phyloP scores from a whole-genome alignment of 2,888 invertebrate genomes.

The Acanthosepion esculentum region DNA sequence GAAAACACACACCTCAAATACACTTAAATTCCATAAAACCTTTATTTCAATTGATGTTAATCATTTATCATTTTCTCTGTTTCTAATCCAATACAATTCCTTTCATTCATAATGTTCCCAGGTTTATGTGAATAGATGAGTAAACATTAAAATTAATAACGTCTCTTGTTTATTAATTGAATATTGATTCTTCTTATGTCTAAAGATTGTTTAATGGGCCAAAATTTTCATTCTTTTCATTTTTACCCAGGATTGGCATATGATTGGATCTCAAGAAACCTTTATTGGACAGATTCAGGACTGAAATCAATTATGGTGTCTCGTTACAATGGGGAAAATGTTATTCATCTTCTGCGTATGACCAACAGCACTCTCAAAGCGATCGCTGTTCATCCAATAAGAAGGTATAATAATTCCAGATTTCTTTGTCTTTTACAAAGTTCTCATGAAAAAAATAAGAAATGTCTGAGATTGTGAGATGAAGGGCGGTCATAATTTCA shows the following conservation, averaged over 20 bases:
- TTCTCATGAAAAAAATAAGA: neutral
- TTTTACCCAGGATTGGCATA: neutral
- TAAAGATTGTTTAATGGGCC: neutral
- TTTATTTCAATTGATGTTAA: too few species aligned
- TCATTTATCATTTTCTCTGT: too few species aligned
- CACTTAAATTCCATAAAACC: too few species aligned
- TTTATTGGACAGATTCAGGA: slow-evolving; percentile 42
- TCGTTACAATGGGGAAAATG: slow-evolving; percentile 36
- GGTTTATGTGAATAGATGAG: neutral
- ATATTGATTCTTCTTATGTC: neutral
- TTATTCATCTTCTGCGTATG: neutral
- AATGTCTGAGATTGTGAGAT: neutral
- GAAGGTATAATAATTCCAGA: neutral
- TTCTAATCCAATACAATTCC: too few species aligned
- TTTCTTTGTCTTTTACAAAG: neutral
- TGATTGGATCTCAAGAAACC: slow-evolving; percentile 45
- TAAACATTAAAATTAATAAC: neutral
- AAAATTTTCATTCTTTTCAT: neutral
- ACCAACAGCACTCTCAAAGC: slow-evolving; percentile 24
- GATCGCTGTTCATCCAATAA: slow-evolving; percentile 41
- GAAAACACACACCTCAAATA: too few species aligned
- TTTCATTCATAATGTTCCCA: neutral
- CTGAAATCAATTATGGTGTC: slow-evolving; percentile 42
- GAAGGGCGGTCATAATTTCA: too few species aligned
- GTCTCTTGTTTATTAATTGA: too few species aligned